These are phyloP conservation scores for Odontophorus gujanensis DNA, from an alignment of 2,113 vertebrate genomes.

Conservation along the genomic window DNA sequence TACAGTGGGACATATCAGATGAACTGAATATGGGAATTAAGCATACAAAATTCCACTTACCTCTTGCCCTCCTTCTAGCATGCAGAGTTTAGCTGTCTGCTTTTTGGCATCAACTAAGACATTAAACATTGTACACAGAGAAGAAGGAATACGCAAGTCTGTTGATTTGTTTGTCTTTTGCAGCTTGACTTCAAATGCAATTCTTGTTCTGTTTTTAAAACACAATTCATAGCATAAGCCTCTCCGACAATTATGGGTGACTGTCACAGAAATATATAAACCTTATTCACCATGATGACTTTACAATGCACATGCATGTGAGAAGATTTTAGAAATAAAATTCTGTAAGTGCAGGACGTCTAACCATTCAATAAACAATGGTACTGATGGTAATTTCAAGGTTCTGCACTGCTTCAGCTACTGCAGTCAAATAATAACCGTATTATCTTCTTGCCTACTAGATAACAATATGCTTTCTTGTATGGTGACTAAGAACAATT, in stretches of 20 bases:
- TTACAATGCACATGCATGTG: not conserved
- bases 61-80: conserved; percentile 91
- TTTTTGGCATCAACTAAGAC: conserved; percentile 94
- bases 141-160: conserved; percentile 87
- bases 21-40: not conserved
- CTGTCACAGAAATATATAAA: conserved; percentile 3
- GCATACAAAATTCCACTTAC: conserved; percentile 68
- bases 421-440: conserved; percentile 10
- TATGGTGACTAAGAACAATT: not conserved
- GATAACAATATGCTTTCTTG: not conserved
- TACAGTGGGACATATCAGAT: not conserved
- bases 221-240: conserved; percentile 39
- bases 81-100: conserved; percentile 92
- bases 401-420: conserved; percentile 6
- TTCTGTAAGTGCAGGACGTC: not conserved
- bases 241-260: not conserved
- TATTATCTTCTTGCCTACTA: not conserved
- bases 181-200: conserved; percentile 91
- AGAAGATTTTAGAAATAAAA: not conserved
- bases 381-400: not conserved
- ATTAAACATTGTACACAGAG: conserved; percentile 97
- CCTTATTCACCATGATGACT: not conserved
- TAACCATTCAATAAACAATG: not conserved
- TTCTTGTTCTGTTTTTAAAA: conserved; percentile 88
- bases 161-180: conserved; percentile 90